Base-by-base conservation (phyloP, 53 echinoderm and acorn worm species). In the Glandiceps talaboti region DNA sequence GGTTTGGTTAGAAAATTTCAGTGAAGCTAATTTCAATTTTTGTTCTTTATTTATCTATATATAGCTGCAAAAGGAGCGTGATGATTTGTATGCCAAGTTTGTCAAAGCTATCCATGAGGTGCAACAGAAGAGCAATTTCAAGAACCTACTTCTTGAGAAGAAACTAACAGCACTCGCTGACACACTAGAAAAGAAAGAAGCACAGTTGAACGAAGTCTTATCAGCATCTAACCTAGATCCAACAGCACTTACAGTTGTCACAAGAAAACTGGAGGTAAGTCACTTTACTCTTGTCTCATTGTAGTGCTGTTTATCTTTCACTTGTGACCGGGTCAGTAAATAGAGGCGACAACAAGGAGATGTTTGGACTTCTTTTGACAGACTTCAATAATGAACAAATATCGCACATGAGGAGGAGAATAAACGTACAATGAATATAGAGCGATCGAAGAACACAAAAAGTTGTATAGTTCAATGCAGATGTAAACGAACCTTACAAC, bases 151-250 rank as follows among this genome's bases (percentile, higher is more conserved):
- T 12, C 77, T 96, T 73, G 96, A 96, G 86, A 96, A 96, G 93
- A 95, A 96, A 77, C 91, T 96, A 25, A 90, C 88, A 0, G 96
- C 93, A 31, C 85, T 96, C 76, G 87, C 92, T 0, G 93, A 94
- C 76, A 96, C 96, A 12, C 80, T 96, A 85, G 96, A 96, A 89
- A 96, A 96, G 91, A 96, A 96, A 82, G 96, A 96, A 79, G 96
- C 96, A 29, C 96, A 96, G 80, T 83, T 96, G 73, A 96, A 96
- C 73, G 96, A 96, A 81, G 96, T 96, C 30, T 87, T 96, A 27
- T 96, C 96, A 1, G 96, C 96, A 12, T 96, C 96, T 76, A 96
- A 96, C 84, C 86, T 93, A 1, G 93, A 93, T 79, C 96, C 96
- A 12, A 93, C 93, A 0, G 96, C 96, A 27, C 89, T 96, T 32